phyloP scores from a whole-genome alignment of 2,113 vertebrate species.

The Carollia perspicillata region DNA sequence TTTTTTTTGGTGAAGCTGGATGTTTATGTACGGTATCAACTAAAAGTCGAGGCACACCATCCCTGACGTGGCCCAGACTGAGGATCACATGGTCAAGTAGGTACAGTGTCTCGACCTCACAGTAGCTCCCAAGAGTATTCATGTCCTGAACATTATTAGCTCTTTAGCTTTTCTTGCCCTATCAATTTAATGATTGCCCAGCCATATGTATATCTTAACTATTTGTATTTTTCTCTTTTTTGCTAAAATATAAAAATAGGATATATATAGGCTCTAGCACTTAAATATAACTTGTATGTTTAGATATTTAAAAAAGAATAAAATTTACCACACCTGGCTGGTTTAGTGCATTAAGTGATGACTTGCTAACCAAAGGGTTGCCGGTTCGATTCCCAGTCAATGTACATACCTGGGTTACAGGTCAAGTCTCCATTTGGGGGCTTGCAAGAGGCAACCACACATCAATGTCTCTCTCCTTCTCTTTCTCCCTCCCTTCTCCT shows the following conservation, averaged over 20 bases:
- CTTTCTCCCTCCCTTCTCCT: too few species aligned
- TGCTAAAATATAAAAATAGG: neutral
- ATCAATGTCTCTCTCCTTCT: too few species aligned
- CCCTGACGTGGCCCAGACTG: neutral
- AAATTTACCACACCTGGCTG: neutral
- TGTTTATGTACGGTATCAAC: neutral
- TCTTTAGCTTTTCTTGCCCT: neutral
- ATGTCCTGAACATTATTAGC: neutral
- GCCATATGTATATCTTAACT: neutral
- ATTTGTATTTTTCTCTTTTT: neutral
- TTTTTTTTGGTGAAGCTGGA: neutral
- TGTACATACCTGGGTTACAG: too few species aligned
- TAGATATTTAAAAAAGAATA: conserved; percentile 1
- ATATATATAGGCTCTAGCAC: neutral
- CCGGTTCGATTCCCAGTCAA: too few species aligned
- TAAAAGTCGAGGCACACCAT: neutral
- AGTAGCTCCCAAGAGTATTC: neutral
- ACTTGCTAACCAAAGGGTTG: too few species aligned
- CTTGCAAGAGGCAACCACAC: too few species aligned
- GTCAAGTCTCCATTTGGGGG: too few species aligned
- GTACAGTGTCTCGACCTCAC: neutral
- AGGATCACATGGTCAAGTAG: neutral
- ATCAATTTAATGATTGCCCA: neutral
- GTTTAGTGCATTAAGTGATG: too few species aligned
- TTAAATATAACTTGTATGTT: neutral